These are phyloP conservation scores for Pollicipes pollicipes DNA, from an alignment of 1,140 invertebrate species.

Conservation along the genomic window DNA sequence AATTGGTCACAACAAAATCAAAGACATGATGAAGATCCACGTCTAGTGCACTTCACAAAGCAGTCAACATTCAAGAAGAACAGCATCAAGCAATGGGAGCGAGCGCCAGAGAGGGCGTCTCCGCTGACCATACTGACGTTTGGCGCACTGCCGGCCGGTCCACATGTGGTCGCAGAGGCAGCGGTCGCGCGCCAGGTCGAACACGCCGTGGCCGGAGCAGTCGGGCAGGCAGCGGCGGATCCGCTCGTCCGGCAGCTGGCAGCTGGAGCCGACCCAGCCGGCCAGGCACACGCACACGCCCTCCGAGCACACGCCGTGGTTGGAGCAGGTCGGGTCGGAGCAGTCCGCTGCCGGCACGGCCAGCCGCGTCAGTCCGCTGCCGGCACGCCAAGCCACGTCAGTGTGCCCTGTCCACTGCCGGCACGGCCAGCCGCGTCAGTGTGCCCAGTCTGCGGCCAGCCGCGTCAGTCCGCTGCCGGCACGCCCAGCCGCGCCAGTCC, in stretches of 20 bases:
- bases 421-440: no score
- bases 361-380: no score
- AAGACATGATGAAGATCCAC: no score
- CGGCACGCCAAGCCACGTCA: no score
- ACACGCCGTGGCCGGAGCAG: slow-evolving; percentile 74
- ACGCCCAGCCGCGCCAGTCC: no score
- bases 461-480: no score
- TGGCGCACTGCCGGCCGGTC: slow-evolving; percentile 73
- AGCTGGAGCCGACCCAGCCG: slow-evolving; percentile 85
- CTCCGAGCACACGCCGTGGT: slow-evolving; percentile 76
- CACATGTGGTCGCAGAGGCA: slow-evolving; percentile 77
- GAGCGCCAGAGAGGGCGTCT: slow-evolving; percentile 5
- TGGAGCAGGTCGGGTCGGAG: slow-evolving; percentile 67
- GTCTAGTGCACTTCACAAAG: no score
- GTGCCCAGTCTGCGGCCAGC: no score
- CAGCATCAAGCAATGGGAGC: no score
- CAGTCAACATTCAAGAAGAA: no score
- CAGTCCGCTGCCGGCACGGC: slow-evolving; percentile 47
- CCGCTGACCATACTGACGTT: slow-evolving; percentile 38
- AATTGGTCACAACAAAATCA: no score
- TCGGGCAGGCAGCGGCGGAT: slow-evolving; percentile 73
- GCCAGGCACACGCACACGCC: slow-evolving; percentile 86
- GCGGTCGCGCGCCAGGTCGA: slow-evolving; percentile 65
- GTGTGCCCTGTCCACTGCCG: no score
- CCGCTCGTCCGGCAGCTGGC: slow-evolving; percentile 65